Conservation (phyloP, 2,888 invertebrate species). For the Beris chalybata region DNA sequence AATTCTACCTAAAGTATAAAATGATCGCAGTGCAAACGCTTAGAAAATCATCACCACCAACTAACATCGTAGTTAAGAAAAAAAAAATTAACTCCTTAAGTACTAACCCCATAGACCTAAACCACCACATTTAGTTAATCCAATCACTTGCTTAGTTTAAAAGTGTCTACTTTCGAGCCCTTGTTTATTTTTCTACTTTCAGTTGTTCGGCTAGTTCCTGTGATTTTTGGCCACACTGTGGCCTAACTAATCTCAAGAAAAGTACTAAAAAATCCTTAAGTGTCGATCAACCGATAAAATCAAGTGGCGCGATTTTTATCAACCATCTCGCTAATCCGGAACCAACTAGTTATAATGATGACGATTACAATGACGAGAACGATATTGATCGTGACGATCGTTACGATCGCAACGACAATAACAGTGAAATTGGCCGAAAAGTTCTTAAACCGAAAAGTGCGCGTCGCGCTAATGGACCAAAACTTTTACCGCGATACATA, state of each 20-base stretch:
- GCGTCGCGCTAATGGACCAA: slow-evolving; percentile 8
- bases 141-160: slow-evolving; percentile 25
- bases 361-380: slow-evolving; percentile 15
- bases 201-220: slow-evolving; percentile 61
- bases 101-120: slow-evolving; percentile 10
- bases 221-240: slow-evolving; percentile 64
- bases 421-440: background rate
- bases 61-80: slow-evolving; percentile 30
- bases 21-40: slow-evolving; percentile 15
- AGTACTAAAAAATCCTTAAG: slow-evolving; percentile 27
- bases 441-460: background rate
- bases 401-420: slow-evolving; percentile 8
- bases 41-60: slow-evolving; percentile 28
- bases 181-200: slow-evolving; percentile 39
- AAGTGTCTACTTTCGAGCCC: slow-evolving; percentile 34
- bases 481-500: slow-evolving; percentile 18
- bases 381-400: background rate
- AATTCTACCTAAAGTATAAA: background rate
- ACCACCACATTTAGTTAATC: slow-evolving; percentile 6
- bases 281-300: slow-evolving; percentile 30
- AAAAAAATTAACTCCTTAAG: background rate
- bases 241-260: slow-evolving; percentile 39
- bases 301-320: slow-evolving; percentile 19
- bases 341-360: slow-evolving; percentile 29
- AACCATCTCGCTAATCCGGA: slow-evolving; percentile 12